A percentile compares a stretch with the other conserved stretches of the same genome.
Evolutionary conservation across 1,140 invertebrate species (phyloP).

Genomic region (Drosophila setifemur): DNA sequence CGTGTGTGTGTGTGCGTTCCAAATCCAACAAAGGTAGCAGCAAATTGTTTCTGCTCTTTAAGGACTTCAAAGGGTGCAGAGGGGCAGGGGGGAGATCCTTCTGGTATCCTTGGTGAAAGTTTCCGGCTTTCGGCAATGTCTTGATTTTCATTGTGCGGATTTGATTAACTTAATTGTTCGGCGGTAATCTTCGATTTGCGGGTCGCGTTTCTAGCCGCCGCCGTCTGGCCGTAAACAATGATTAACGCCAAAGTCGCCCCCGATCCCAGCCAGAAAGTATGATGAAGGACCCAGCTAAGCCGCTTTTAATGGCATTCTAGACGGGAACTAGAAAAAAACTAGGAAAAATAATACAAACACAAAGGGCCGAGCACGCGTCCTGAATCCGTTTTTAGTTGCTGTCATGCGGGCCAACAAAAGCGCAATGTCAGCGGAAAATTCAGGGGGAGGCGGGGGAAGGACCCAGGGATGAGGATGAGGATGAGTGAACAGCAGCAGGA

Average conservation of each 20-base stretch:
- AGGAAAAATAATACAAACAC: conserved; percentile 17
- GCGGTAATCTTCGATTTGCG: conserved; percentile 46
- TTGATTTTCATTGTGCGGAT: conserved; percentile 63
- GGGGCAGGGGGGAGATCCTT: not conserved
- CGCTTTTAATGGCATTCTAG: conserved; percentile 68
- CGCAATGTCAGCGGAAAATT: conserved; percentile 58
- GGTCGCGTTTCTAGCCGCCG: conserved; percentile 22
- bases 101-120: conserved; percentile 33
- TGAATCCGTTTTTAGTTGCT: conserved; percentile 30
- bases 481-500: too few species aligned
- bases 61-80: conserved; percentile 37
- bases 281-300: conserved; percentile 59
- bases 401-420: conserved; percentile 53
- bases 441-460: not conserved
- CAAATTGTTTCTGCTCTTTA: conserved; percentile 64
- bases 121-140: conserved; percentile 46
- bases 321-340: conserved; percentile 26
- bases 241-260: conserved; percentile 57
- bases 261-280: too few species aligned
- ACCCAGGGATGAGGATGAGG: not conserved
- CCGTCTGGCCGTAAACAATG: conserved; percentile 59
- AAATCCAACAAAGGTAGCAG: conserved; percentile 51
- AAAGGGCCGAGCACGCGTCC: conserved; percentile 33
- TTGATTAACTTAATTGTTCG: conserved; percentile 79
- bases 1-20: not conserved